Evolutionary conservation across 2,797 vertebrate genomes (phyloP).

Genomic region (Parauchenoglanis ngamensis): DNA sequence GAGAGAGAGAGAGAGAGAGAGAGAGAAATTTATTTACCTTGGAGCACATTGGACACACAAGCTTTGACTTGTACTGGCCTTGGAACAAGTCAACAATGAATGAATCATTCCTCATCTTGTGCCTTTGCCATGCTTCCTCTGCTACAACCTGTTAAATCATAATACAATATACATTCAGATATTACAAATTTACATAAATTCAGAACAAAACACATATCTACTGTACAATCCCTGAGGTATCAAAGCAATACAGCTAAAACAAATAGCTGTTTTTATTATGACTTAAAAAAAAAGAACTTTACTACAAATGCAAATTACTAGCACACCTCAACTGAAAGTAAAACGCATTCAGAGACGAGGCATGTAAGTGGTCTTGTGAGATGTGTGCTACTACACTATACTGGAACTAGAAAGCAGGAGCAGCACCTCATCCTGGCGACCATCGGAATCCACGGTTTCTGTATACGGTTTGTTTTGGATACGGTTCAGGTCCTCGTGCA

Average conservation of each 20-base stretch:
- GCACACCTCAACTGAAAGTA: neutral
- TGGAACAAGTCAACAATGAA: constrained; percentile 98
- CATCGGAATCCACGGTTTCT: constrained; percentile 85
- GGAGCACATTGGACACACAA: constrained; percentile 94
- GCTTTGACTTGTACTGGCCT: constrained; percentile 98
- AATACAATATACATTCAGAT: neutral
- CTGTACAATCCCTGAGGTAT: neutral
- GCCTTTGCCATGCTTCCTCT: constrained; percentile 96
- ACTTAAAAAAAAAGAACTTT: neutral
- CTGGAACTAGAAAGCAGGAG: neutral
- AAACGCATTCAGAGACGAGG: neutral
- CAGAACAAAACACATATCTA: neutral
- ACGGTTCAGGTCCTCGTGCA: constrained; percentile 96
- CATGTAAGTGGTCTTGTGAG: neutral
- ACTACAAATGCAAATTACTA: neutral
- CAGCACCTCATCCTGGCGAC: constrained; percentile 82
- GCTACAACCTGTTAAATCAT: constrained; percentile 85
- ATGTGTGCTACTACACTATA: neutral
- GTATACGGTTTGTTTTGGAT: constrained; percentile 99
- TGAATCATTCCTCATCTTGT: constrained; percentile 98
- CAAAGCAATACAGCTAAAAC: neutral
- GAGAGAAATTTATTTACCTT: constrained; percentile 78
- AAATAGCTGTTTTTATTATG: neutral
- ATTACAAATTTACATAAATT: neutral
- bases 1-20: neutral